Evolutionary conservation across 1,140 invertebrate species (phyloP).

Genomic region (Nasonia giraulti): DNA sequence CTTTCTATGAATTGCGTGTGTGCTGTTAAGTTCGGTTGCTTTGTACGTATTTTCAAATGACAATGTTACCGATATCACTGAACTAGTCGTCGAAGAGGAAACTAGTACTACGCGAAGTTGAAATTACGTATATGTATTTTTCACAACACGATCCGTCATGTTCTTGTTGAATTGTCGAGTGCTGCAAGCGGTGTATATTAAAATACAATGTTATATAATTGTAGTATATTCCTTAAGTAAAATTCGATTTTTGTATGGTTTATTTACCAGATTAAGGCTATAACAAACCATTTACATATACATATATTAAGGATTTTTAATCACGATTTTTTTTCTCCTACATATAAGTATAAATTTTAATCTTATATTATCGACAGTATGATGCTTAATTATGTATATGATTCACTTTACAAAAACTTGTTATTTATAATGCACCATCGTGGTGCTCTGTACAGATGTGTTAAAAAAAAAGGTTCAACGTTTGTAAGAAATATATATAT

Average conservation of each 20-base stretch:
- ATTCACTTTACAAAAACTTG: conserved; percentile 41
- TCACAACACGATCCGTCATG: not conserved
- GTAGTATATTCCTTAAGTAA: conserved; percentile 15
- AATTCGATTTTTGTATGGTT: conserved; percentile 16
- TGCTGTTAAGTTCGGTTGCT: not conserved
- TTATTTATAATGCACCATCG: conserved; percentile 36
- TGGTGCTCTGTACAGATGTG: conserved; percentile 36
- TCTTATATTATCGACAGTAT: conserved; percentile 23
- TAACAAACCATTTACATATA: conserved; percentile 31
- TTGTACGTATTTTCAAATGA: not conserved
- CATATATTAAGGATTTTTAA: not conserved
- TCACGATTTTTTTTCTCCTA: conserved; percentile 1
- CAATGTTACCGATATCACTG: not conserved
- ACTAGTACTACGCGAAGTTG: not conserved
- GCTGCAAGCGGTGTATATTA: conserved; percentile 8
- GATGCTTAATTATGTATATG: conserved; percentile 28
- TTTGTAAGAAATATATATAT: conserved; percentile 47
- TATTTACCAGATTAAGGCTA: conserved; percentile 27
- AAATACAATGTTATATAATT: conserved; percentile 11
- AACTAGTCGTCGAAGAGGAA: conserved; percentile 34
- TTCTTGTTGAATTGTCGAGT: conserved; percentile 3
- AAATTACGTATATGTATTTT: not conserved
- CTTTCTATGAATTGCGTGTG: not conserved
- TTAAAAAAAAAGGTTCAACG: conserved; percentile 31
- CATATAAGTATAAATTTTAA: conserved; percentile 28